Conservation (phyloP, 2,797 vertebrate genomes). For the Muraenolepis orangiensis region DNA sequence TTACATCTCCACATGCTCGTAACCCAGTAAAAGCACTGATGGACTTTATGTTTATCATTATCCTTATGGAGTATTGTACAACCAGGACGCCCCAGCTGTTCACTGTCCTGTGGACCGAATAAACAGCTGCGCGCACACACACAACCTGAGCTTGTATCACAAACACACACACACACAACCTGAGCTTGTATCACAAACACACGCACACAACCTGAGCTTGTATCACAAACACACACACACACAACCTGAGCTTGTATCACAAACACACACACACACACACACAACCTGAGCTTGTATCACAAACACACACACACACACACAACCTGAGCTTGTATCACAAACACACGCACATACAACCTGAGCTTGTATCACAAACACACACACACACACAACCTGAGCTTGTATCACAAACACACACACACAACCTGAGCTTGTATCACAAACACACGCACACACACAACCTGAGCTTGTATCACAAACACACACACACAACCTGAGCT, state of each 20-base stretch:
- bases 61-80: neutral
- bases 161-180: neutral
- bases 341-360: neutral
- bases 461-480: neutral
- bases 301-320: neutral
- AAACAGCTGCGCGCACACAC: neutral
- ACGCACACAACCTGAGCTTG: neutral
- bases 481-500: neutral
- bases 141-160: no score
- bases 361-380: neutral
- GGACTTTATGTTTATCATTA: neutral
- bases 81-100: neutral
- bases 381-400: neutral
- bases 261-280: neutral
- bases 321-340: neutral
- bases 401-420: neutral
- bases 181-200: neutral
- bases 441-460: neutral
- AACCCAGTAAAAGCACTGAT: neutral
- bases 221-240: neutral
- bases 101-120: neutral
- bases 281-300: neutral
- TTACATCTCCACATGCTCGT: conserved; percentile 14
- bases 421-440: neutral
- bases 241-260: neutral